Evolutionary conservation across 2,797 vertebrate genomes (phyloP).

Genomic region (Gephyroberyx darwinii): DNA sequence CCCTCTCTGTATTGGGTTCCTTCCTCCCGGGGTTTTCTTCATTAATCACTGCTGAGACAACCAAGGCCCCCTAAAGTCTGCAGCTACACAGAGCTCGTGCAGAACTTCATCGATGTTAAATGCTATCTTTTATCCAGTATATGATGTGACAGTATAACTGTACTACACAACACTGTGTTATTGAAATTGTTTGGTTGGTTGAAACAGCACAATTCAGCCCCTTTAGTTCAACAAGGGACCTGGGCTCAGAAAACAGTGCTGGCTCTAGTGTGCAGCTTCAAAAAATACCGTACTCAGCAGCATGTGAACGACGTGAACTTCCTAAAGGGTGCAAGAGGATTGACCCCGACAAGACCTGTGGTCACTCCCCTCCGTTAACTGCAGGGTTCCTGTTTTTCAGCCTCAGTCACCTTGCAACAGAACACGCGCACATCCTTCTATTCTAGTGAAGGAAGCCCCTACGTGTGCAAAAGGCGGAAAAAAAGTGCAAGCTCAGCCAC

Average conservation of each 20-base stretch:
- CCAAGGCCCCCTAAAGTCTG: slow-evolving; percentile 21
- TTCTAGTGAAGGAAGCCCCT: slow-evolving; percentile 79
- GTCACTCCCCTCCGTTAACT: slow-evolving; percentile 64
- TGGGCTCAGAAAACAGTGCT: slow-evolving; percentile 67
- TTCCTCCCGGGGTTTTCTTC: slow-evolving; percentile 49
- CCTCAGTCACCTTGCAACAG: slow-evolving; percentile 66
- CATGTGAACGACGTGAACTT: slow-evolving; percentile 64
- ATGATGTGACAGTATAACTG: not conserved
- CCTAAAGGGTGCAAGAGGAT: slow-evolving; percentile 52
- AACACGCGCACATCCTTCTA: slow-evolving; percentile 82
- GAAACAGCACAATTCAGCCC: slow-evolving; percentile 43
- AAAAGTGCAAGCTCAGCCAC: slow-evolving; percentile 59
- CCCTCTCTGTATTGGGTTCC: slow-evolving; percentile 47
- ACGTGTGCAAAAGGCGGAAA: slow-evolving; percentile 66
- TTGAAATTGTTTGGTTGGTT: not conserved
- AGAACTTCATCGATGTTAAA: not conserved
- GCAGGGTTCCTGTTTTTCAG: slow-evolving; percentile 82
- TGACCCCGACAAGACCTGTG: slow-evolving; percentile 63
- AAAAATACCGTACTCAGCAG: slow-evolving; percentile 41
- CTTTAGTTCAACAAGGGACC: slow-evolving; percentile 61
- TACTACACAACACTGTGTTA: not conserved
- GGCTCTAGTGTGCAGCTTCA: slow-evolving; percentile 34
- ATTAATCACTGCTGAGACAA: slow-evolving; percentile 64
- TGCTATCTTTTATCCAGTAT: not conserved
- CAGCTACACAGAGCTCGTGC: slow-evolving; percentile 12